phyloP scores from a whole-genome alignment of 2,888 invertebrate species.

The Stratiomys singularior region DNA sequence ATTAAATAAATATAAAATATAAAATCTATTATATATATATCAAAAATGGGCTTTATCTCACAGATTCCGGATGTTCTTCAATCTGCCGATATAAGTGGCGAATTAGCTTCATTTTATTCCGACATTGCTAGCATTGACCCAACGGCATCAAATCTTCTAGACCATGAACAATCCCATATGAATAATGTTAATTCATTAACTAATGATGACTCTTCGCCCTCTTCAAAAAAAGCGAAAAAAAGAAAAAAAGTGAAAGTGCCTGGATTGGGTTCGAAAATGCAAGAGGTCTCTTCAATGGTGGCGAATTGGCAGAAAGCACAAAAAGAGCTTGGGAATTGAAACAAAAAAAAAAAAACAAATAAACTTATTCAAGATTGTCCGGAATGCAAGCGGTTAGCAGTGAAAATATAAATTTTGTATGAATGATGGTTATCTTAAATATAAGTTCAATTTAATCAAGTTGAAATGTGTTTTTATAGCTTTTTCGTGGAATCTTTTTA shows the following conservation, averaged over 20 bases:
- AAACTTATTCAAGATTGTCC: too few species aligned
- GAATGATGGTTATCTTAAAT: neutral
- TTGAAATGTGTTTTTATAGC: too few species aligned
- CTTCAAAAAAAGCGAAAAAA: conserved; percentile 49
- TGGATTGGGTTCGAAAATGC: conserved; percentile 75
- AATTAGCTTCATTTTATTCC: conserved; percentile 71
- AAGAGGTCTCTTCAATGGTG: conserved; percentile 75
- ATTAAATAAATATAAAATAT: too few species aligned
- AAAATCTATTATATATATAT: too few species aligned
- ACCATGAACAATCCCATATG: neutral
- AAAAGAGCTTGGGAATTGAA: conserved; percentile 63
- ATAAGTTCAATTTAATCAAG: neutral
- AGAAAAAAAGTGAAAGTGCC: conserved; percentile 64
- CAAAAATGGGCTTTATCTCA: too few species aligned
- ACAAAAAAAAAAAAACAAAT: too few species aligned
- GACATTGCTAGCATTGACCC: conserved; percentile 70
- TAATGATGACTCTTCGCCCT: neutral
- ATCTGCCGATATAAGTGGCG: conserved; percentile 62
- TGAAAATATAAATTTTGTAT: too few species aligned
- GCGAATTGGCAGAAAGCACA: conserved; percentile 80
- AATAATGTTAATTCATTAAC: neutral
- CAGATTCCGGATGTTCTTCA: conserved; percentile 39
- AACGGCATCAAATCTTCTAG: conserved; percentile 20
- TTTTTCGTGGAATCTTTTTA: too few species aligned
- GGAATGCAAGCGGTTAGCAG: too few species aligned